phyloP scores from a whole-genome alignment of 2,888 invertebrate genomes.

The Antheraea yamamai region DNA sequence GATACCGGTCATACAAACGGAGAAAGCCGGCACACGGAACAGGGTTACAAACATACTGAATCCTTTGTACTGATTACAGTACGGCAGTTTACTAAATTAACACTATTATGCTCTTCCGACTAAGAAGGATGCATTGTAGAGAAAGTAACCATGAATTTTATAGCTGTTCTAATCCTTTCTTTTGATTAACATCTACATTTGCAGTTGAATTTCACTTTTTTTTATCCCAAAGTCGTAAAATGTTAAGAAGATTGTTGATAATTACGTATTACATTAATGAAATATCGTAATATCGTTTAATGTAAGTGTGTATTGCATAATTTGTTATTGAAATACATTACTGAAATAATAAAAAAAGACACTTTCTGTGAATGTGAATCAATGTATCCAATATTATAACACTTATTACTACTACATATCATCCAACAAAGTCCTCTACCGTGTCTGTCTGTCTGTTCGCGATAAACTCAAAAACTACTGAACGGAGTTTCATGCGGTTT shows the following conservation, averaged over 20 bases:
- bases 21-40: conserved; percentile 24
- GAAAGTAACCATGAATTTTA: conserved; percentile 14
- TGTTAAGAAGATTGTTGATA: neutral
- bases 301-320: neutral
- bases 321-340: no score
- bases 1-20: conserved; percentile 17
- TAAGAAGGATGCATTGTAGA: conserved; percentile 21
- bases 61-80: conserved; percentile 53
- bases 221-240: neutral
- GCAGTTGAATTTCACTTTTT: neutral
- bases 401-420: no score
- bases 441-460: no score
- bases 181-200: neutral
- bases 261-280: neutral
- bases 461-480: no score
- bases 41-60: conserved; percentile 33
- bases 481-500: no score
- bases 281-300: neutral
- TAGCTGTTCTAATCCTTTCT: neutral
- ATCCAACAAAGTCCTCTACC: no score
- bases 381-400: no score
- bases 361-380: no score
- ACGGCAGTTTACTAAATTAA: conserved; percentile 66
- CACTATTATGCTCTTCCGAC: conserved; percentile 59
- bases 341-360: no score